Conservation (phyloP, 2,888 invertebrate genomes). For the Trisateles emortualis region DNA sequence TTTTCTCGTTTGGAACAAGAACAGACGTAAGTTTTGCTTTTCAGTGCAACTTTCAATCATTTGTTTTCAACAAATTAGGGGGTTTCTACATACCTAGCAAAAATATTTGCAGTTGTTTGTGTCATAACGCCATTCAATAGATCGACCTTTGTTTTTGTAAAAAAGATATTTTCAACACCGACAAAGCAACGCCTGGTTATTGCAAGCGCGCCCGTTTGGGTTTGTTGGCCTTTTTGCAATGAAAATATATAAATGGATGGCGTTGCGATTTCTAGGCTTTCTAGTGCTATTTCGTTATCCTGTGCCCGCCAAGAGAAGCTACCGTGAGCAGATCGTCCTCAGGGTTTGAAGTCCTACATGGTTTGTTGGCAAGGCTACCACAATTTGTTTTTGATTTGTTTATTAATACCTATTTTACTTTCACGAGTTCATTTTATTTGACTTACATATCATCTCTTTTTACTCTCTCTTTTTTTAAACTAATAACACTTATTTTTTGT, state of each 20-base stretch:
- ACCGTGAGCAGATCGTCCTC: constrained; percentile 74
- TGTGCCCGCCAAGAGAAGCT: constrained; percentile 69
- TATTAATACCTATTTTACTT: constrained; percentile 31
- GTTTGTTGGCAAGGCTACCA: constrained; percentile 79
- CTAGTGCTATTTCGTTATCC: constrained; percentile 56
- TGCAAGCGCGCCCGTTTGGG: constrained; percentile 48
- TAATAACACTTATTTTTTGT: constrained; percentile 13
- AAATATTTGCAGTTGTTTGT: constrained; percentile 48
- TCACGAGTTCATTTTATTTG: constrained; percentile 30
- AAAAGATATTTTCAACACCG: constrained; percentile 36
- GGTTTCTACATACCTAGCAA: constrained; percentile 33
- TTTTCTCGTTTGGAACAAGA: neutral
- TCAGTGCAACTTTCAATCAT: constrained; percentile 29
- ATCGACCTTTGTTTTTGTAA: constrained; percentile 51
- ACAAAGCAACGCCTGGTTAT: constrained; percentile 51
- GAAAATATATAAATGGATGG: constrained; percentile 51
- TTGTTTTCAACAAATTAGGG: constrained; percentile 39
- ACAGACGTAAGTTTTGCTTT: constrained; percentile 30
- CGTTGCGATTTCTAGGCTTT: constrained; percentile 60
- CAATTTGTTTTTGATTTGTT: constrained; percentile 45
- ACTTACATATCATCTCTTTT: constrained; percentile 19
- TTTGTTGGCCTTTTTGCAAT: constrained; percentile 52
- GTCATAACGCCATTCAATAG: constrained; percentile 59
- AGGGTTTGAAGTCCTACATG: constrained; percentile 75
- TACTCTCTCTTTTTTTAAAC: constrained; percentile 17